phyloP scores from a whole-genome alignment of 2,888 invertebrate species.

The Scelioninae gen. 1 region DNA sequence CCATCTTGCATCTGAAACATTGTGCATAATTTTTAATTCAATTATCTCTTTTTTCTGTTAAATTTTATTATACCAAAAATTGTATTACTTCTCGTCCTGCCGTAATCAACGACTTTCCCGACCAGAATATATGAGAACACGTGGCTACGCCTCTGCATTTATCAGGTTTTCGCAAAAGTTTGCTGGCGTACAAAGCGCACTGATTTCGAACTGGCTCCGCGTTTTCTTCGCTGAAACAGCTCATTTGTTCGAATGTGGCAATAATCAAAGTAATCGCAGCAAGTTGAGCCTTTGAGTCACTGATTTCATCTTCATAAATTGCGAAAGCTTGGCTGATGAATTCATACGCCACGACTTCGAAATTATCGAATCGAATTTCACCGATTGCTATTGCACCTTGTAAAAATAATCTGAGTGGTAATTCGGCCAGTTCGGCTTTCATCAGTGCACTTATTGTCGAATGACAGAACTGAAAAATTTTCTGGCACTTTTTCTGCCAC shows the following conservation, averaged over 20 bases:
- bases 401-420: conserved; percentile 96
- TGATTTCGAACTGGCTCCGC: conserved; percentile 98
- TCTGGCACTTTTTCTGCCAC: conserved; percentile 99
- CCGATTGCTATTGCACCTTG: conserved; percentile 98
- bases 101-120: conserved; percentile 88
- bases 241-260: conserved; percentile 97
- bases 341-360: conserved; percentile 99
- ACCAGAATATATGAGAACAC: conserved; percentile 99
- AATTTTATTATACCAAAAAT: conserved; percentile 5
- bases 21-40: too few relatives aligned
- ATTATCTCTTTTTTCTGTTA: too few relatives aligned
- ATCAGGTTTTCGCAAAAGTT: conserved; percentile 98
- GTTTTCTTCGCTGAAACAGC: conserved; percentile 97
- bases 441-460: conserved; percentile 97
- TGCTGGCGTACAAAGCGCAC: conserved; percentile 97
- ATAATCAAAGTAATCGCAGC: conserved; percentile 98
- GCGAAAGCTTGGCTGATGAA: conserved; percentile 98
- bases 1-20: too few relatives aligned
- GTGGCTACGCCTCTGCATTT: conserved; percentile 97
- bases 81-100: conserved; percentile 84
- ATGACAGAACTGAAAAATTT: conserved; percentile 99
- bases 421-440: conserved; percentile 96
- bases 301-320: conserved; percentile 98
- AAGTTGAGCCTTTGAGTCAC: conserved; percentile 97
- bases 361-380: conserved; percentile 96